Base-by-base conservation (phyloP, 2,888 invertebrate species). In the Dasysyrphus albostriatus region DNA sequence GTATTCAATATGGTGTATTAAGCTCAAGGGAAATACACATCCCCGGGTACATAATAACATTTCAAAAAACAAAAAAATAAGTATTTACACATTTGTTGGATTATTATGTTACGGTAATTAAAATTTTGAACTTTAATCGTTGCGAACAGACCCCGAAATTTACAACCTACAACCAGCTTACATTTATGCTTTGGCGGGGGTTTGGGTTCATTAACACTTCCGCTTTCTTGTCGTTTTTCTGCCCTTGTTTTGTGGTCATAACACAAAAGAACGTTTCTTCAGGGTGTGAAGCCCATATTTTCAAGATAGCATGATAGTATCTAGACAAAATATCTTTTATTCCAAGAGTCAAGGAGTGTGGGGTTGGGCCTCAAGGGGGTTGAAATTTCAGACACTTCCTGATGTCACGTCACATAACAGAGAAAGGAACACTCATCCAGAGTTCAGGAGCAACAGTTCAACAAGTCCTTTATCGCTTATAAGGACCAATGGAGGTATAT, bases 391-490 rank as follows among this genome's bases (percentile, higher is more conserved):
- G 58, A 24, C 24, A 42, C 39, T 65, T 63, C 51, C 74, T 61
- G 54, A 12, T 69, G 51, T 29, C 51, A 67, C 51, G 67, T 61
- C 34, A 49, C 42, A 74, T 9, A 51, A 4, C 51, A 12, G 3
- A 44, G 47, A 34, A 73, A 16, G 14, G 58, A n/a, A 19, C 44
- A 47, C 59, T 59, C 59, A n/a, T 4, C 37, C 47, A 51, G 12
- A 34, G 32, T 49, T n/a, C 56, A 47, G 16, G n/a, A 58, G 19
- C 67, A 74, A 74, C 29, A 73, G 51, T 81, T 72, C 76, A 80
- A 80, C 72, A 76, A 84, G 84, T 84, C 54, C 37, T 63, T 79
- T 51, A 70, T 65, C 70, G 51, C 7, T 56, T 67, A 65, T 59
- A 65, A 59, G 34, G n/a, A 56, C 54, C 59, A 24, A 61, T 54